Percentiles rank a stretch among this genome's conserved stretches.
Conservation (phyloP, 2,113 vertebrate genomes). For the Hemiprocne comata region DNA sequence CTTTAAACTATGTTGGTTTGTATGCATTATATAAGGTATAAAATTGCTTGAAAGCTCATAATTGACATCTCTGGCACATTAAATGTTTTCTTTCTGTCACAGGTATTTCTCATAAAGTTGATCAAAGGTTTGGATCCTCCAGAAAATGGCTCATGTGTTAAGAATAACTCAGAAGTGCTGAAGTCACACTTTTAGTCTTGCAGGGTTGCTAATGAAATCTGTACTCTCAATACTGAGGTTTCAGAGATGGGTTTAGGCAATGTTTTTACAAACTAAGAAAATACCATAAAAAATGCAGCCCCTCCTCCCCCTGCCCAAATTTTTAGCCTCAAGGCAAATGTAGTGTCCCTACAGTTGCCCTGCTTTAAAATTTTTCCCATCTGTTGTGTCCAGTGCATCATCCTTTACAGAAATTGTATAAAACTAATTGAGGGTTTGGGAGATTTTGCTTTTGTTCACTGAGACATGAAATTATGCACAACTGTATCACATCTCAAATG, state of each 20-base stretch:
- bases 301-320: fast-evolving
- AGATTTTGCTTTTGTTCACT: background rate
- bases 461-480: background rate
- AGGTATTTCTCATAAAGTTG: constrained; percentile 59
- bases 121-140: constrained; percentile 47
- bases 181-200: constrained; percentile 40
- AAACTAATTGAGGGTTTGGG: background rate
- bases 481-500: background rate
- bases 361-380: background rate
- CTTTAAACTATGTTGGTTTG: background rate
- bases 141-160: constrained; percentile 41
- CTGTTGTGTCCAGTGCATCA: background rate
- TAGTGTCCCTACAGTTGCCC: background rate
- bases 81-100: constrained; percentile 52
- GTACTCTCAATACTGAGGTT: background rate
- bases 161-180: constrained; percentile 50
- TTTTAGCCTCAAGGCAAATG: background rate
- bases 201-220: background rate
- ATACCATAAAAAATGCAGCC: background rate
- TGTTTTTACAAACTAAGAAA: constrained; percentile 5
- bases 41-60: constrained; percentile 17
- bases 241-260: background rate
- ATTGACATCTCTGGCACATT: constrained; percentile 47
- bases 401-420: background rate
- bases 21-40: background rate